These are phyloP conservation scores for Eurytoma californica DNA, from an alignment of 2,888 invertebrate genomes.

Conservation along the genomic window DNA sequence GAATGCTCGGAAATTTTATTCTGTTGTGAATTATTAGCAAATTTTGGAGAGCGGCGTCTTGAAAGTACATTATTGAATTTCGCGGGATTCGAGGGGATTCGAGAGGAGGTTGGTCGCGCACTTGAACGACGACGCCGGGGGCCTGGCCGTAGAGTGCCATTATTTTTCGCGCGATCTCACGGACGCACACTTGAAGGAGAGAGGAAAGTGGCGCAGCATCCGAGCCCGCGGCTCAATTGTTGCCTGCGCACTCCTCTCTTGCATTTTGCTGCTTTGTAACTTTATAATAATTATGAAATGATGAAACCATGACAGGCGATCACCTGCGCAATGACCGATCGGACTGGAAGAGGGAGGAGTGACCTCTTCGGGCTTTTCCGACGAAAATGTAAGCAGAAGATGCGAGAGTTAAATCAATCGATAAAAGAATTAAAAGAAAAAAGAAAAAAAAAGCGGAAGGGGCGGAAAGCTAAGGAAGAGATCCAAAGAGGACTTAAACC, in stretches of 20 bases:
- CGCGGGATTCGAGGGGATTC: not conserved
- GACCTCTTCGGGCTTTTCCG: constrained; percentile 19
- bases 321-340: constrained; percentile 5
- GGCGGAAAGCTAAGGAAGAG: constrained; percentile 68
- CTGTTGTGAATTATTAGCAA: too few relatives aligned
- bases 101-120: not conserved
- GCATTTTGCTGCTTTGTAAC: constrained; percentile 20
- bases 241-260: not conserved
- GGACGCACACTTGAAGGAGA: constrained; percentile 33
- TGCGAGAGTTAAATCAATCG: not conserved
- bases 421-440: constrained; percentile 11
- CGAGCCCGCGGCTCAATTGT: not conserved
- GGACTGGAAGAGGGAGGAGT: constrained; percentile 48
- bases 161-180: constrained; percentile 48
- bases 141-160: constrained; percentile 51
- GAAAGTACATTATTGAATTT: too few relatives aligned
- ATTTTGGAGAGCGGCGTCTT: too few relatives aligned
- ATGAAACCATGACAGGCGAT: not conserved
- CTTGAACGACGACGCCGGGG: constrained; percentile 20
- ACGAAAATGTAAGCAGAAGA: not conserved
- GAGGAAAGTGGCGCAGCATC: not conserved
- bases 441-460: constrained; percentile 22
- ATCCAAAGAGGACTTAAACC: constrained; percentile 75
- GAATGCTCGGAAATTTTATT: too few relatives aligned
- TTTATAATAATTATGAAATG: constrained; percentile 6